phyloP scores from a whole-genome alignment of 2,113 vertebrate species.

The Xenopus tropicalis region DNA sequence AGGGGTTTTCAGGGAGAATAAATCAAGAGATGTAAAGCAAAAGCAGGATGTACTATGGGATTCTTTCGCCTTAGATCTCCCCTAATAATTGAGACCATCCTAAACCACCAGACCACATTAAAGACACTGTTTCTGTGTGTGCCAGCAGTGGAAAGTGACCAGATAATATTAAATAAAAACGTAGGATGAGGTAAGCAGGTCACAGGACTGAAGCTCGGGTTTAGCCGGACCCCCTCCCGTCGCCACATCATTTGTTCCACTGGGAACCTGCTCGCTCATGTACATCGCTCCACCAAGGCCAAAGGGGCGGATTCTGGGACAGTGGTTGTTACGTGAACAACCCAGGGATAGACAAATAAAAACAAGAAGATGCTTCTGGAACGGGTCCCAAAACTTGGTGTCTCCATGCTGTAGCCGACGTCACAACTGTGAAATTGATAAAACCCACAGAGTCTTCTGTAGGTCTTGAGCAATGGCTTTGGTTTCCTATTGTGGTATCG shows the following conservation, averaged over 20 bases:
- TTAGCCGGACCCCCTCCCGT: constrained; percentile 8
- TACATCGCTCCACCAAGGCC: constrained; percentile 17
- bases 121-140: constrained; percentile 20
- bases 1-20: constrained; percentile 30
- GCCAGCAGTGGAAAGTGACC: constrained; percentile 46
- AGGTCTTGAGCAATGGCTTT: too few species aligned
- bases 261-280: constrained; percentile 21
- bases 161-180: constrained; percentile 36
- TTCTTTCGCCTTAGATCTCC: constrained; percentile 37
- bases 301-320: constrained; percentile 19
- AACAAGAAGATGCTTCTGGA: too few species aligned
- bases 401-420: too few species aligned
- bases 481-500: too few species aligned
- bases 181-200: constrained; percentile 44
- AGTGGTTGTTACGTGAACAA: background rate
- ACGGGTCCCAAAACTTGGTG: too few species aligned
- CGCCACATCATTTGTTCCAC: constrained; percentile 33
- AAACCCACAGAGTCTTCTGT: too few species aligned
- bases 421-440: too few species aligned
- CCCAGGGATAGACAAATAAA: too few species aligned
- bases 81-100: constrained; percentile 44
- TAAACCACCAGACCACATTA: constrained; percentile 44
- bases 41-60: constrained; percentile 38
- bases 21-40: constrained; percentile 21
- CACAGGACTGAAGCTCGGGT: constrained; percentile 26